Evolutionary conservation across 2,888 invertebrate species (phyloP).

Genomic region (Vesta saturnalis): DNA sequence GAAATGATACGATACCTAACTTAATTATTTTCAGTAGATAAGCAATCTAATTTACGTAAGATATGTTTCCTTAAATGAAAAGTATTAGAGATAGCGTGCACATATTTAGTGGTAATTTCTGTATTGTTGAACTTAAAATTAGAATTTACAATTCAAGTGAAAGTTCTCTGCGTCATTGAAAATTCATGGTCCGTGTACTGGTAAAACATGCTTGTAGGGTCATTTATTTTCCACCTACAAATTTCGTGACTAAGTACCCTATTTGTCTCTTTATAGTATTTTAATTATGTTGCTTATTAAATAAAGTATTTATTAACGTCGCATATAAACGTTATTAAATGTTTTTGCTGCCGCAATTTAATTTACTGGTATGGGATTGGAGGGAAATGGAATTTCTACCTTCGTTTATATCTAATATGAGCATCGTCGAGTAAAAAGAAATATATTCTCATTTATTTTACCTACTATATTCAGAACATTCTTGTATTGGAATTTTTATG

Average conservation of each 20-base stretch:
- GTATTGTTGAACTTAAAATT: no score
- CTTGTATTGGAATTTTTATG: background rate
- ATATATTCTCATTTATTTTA: conserved; percentile 6
- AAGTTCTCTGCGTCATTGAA: no score
- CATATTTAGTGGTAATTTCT: no score
- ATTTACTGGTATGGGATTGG: conserved; percentile 16
- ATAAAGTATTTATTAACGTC: conserved; percentile 20
- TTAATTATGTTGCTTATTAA: conserved; percentile 15
- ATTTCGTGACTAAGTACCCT: background rate
- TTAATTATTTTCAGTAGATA: no score
- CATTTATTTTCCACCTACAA: background rate
- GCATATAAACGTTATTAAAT: conserved; percentile 19
- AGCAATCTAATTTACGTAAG: no score
- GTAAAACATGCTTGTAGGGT: background rate
- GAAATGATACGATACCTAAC: no score
- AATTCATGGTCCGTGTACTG: no score
- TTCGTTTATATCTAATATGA: conserved; percentile 18
- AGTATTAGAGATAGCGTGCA: no score
- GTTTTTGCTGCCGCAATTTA: conserved; percentile 27
- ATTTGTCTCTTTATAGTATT: conserved; percentile 11
- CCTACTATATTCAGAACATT: background rate
- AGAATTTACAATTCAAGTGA: no score
- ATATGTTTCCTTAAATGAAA: no score
- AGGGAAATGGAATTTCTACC: conserved; percentile 24
- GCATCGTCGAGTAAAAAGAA: conserved; percentile 2